phyloP scores from a whole-genome alignment of 2,888 invertebrate species.

The Noctua pronuba region DNA sequence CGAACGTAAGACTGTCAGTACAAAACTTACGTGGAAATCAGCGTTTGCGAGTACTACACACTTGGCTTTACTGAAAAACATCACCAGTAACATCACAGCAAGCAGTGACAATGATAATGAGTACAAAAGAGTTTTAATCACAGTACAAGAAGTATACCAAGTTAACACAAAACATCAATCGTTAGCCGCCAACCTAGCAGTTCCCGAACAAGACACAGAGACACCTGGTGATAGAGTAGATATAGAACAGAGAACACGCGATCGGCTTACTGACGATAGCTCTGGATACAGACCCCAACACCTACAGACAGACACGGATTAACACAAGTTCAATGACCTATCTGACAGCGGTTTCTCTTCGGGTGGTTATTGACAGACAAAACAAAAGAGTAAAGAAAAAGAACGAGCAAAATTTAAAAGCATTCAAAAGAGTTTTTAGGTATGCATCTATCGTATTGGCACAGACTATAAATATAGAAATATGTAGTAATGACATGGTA shows the following conservation, averaged over 20 bases:
- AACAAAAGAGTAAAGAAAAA: background rate
- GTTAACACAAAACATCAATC: background rate
- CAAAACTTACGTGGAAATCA: no score
- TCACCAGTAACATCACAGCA: background rate
- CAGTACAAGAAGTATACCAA: background rate
- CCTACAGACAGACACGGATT: constrained; percentile 67
- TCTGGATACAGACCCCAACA: constrained; percentile 67
- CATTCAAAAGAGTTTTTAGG: background rate
- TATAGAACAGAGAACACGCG: constrained; percentile 66
- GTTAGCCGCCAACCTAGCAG: constrained; percentile 53
- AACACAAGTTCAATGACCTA: constrained; percentile 27
- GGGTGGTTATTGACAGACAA: background rate
- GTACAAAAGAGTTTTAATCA: constrained; percentile 1
- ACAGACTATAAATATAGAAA: background rate
- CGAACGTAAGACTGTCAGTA: no score
- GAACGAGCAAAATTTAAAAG: background rate
- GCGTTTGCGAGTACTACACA: background rate
- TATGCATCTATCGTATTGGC: background rate
- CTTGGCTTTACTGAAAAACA: background rate
- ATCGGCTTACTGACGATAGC: constrained; percentile 53
- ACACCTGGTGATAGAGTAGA: constrained; percentile 73
- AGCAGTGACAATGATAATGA: background rate
- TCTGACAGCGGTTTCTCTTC: background rate
- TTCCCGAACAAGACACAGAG: constrained; percentile 69
- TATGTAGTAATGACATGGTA: background rate